These are phyloP conservation scores for Vimba vimba DNA, from an alignment of 2,113 vertebrate species.

Conservation along the genomic window DNA sequence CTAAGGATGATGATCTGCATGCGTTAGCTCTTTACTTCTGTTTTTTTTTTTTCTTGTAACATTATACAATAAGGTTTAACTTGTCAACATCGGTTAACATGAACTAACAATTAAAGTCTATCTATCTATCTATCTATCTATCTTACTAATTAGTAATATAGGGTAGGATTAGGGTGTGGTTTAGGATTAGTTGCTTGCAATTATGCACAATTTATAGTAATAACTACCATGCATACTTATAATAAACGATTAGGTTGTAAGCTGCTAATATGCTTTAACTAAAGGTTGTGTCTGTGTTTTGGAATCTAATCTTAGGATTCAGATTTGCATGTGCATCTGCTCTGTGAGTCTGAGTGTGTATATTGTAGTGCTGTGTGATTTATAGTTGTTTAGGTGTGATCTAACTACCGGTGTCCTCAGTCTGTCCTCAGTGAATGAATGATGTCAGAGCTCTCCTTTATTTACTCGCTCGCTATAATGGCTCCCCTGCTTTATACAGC, in stretches of 20 bases:
- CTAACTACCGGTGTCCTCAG: neutral
- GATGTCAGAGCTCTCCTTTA: neutral
- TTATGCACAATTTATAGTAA: no score
- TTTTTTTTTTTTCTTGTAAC: no score
- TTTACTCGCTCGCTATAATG: neutral
- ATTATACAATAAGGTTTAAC: no score
- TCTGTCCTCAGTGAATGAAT: constrained; percentile 3
- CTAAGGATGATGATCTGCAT: no score
- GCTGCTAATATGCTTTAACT: neutral
- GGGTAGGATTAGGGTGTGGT: no score
- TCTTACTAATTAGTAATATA: no score
- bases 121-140: no score
- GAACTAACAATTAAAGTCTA: no score
- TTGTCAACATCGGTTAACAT: no score
- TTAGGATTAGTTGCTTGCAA: no score
- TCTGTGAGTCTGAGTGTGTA: neutral
- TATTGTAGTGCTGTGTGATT: neutral
- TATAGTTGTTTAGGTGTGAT: constrained; percentile 12
- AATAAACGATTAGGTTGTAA: neutral
- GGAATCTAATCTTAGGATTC: neutral
- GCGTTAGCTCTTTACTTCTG: no score
- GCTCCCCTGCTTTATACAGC: neutral
- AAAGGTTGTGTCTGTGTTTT: neutral
- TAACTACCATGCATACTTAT: no score
- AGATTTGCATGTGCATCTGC: neutral